Evolutionary conservation across 1,140 invertebrate species (phyloP).

Genomic region (Magallana ariakensis): DNA sequence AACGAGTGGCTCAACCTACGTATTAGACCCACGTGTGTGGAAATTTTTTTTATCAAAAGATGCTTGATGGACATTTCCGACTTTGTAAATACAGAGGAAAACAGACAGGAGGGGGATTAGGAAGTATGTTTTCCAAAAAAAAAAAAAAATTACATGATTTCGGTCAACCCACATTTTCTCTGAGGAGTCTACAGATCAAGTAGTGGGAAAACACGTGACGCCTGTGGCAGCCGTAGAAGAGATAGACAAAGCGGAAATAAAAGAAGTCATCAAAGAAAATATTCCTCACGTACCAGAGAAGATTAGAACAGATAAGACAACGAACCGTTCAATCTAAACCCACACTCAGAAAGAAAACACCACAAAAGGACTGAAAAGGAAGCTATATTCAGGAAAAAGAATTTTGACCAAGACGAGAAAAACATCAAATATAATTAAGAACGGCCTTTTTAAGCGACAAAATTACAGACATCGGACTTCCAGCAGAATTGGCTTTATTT

Average conservation of each 20-base stretch:
- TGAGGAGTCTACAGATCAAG: background rate
- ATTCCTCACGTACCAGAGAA: constrained; percentile 4
- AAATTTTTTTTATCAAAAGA: background rate
- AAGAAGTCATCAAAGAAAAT: no score
- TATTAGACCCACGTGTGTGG: background rate
- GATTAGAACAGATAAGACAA: background rate
- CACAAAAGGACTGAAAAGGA: background rate
- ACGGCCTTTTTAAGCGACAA: constrained; percentile 46
- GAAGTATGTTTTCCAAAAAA: constrained; percentile 13
- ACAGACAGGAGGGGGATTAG: background rate
- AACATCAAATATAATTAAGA: background rate
- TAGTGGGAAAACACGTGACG: constrained; percentile 10
- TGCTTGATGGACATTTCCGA: constrained; percentile 15
- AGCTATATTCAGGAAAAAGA: background rate
- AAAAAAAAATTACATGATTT: constrained; percentile 44
- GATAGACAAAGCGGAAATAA: no score
- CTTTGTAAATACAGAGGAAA: background rate
- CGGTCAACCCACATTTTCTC: background rate
- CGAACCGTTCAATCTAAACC: constrained; percentile 1
- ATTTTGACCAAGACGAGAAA: background rate
- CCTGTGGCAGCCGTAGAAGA: no score
- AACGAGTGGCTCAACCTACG: background rate
- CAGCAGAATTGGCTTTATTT: constrained; percentile 43
- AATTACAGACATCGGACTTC: constrained; percentile 37
- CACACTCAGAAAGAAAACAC: background rate